Evolutionary conservation across 92 coral and sea anemone genomes (phyloP).

Genomic region (Palythoa grandiflora): DNA sequence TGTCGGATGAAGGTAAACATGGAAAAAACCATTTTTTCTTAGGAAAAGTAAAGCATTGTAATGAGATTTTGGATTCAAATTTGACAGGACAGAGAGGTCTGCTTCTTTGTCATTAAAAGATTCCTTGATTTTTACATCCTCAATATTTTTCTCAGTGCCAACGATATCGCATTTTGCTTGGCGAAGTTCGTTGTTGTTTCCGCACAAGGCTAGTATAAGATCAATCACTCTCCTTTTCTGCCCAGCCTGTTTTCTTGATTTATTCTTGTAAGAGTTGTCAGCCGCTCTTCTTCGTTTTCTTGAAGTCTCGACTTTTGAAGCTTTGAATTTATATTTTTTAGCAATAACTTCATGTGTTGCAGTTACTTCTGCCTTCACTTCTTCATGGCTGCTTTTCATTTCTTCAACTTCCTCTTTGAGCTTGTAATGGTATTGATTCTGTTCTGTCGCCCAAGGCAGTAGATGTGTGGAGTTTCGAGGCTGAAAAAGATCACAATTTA

Average conservation of each 20-base stretch:
- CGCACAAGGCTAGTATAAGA: constrained; percentile 32
- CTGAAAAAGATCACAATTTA: constrained; percentile 29
- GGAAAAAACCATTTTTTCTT: constrained; percentile 26
- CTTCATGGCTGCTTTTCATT: constrained; percentile 38
- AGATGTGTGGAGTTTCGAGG: constrained; percentile 46
- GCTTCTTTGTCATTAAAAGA: constrained; percentile 26
- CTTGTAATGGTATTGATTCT: constrained; percentile 49
- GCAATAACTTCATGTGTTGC: constrained; percentile 49
- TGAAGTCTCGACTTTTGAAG: constrained; percentile 26
- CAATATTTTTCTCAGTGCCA: constrained; percentile 40
- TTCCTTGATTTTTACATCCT: constrained; percentile 40
- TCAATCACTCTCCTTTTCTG: constrained; percentile 34
- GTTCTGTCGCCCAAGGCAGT: constrained; percentile 58
- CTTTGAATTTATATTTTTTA: constrained; percentile 32
- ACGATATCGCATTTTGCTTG: constrained; percentile 27
- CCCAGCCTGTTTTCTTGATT: constrained; percentile 30
- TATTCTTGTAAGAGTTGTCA: constrained; percentile 32
- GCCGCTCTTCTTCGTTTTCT: constrained; percentile 19
- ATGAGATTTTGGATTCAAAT: constrained; percentile 41
- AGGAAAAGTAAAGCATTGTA: constrained; percentile 22
- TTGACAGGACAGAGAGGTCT: neutral
- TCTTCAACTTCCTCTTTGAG: constrained; percentile 39
- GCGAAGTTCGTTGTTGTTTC: constrained; percentile 27
- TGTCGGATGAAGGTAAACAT: constrained; percentile 32
- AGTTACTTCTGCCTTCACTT: constrained; percentile 40